Conservation (phyloP, 2,888 invertebrate species). For the Stenodema calcarata region DNA sequence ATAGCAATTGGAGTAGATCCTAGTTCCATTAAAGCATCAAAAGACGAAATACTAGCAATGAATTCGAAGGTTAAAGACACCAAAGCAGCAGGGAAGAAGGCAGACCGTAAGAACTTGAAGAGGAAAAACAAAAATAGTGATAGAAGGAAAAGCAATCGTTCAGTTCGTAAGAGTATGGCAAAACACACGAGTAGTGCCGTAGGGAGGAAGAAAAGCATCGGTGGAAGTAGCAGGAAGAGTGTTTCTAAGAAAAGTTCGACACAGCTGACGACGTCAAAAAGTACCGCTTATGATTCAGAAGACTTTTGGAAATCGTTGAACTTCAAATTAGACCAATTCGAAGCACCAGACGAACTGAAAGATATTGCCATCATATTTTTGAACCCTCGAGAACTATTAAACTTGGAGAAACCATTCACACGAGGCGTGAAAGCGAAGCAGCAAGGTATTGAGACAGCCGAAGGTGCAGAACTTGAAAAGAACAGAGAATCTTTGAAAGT, state of each 20-base stretch:
- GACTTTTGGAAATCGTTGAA: constrained; percentile 6
- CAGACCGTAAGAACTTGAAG: not conserved
- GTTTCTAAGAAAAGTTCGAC: not conserved
- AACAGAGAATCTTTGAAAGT: not conserved
- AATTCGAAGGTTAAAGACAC: not conserved
- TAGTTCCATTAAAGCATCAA: not conserved
- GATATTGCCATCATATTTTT: not conserved
- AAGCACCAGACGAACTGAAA: not conserved
- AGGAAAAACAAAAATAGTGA: too few relatives aligned
- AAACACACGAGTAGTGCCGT: not conserved
- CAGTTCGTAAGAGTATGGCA: not conserved
- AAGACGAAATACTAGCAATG: not conserved
- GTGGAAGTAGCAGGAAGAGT: not conserved
- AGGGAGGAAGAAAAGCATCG: constrained; percentile 15
- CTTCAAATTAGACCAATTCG: not conserved
- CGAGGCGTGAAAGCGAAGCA: not conserved
- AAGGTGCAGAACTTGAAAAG: not conserved
- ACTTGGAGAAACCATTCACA: not conserved
- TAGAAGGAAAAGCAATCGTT: not conserved
- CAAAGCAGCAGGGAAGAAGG: not conserved
- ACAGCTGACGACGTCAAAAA: too few relatives aligned
- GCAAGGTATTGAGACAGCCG: not conserved
- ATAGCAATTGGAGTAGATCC: constrained; percentile 11
- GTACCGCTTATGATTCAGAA: not conserved
- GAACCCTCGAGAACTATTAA: not conserved